Evolutionary conservation across 2,888 invertebrate species (phyloP).

Genomic region (Tetropium fuscum): DNA sequence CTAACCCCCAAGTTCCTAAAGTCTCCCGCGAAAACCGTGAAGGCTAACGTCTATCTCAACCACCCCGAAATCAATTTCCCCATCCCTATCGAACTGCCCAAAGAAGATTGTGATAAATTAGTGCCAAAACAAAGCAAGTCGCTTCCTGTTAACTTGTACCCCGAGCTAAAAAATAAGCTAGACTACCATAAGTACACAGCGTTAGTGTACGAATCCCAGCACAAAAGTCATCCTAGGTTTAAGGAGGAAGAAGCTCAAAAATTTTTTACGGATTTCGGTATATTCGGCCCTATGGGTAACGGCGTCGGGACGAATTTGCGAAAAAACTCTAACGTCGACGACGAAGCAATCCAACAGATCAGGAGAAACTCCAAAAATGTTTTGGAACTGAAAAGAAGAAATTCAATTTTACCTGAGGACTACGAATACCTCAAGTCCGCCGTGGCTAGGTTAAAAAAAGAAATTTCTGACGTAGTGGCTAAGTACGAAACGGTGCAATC

Average conservation of each 20-base stretch:
- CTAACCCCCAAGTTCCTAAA: slow-evolving; percentile 41
- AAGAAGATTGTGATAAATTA: slow-evolving; percentile 47
- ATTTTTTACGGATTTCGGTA: slow-evolving; percentile 63
- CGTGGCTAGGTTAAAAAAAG: slow-evolving; percentile 66
- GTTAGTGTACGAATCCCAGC: slow-evolving; percentile 53
- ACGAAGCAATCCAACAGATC: slow-evolving; percentile 53
- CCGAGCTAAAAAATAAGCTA: slow-evolving; percentile 52
- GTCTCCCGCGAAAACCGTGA: slow-evolving; percentile 36
- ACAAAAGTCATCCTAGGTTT: slow-evolving; percentile 29
- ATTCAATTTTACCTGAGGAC: slow-evolving; percentile 54
- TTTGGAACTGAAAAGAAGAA: slow-evolving; percentile 48
- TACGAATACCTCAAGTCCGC: slow-evolving; percentile 61
- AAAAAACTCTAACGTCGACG: slow-evolving; percentile 53
- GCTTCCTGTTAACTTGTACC: slow-evolving; percentile 43
- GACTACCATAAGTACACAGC: slow-evolving; percentile 58
- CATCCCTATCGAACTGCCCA: slow-evolving; percentile 52
- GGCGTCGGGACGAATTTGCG: slow-evolving; percentile 53
- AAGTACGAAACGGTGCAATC: slow-evolving; percentile 67
- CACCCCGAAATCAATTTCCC: slow-evolving; percentile 64
- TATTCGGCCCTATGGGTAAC: slow-evolving; percentile 63
- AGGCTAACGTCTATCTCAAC: slow-evolving; percentile 56
- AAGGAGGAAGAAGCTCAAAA: slow-evolving; percentile 58
- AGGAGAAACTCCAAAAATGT: slow-evolving; percentile 56
- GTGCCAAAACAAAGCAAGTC: slow-evolving; percentile 45
- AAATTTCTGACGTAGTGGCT: slow-evolving; percentile 67